Conservation (phyloP, 1,140 invertebrate species). For the Nomia melanderi region DNA sequence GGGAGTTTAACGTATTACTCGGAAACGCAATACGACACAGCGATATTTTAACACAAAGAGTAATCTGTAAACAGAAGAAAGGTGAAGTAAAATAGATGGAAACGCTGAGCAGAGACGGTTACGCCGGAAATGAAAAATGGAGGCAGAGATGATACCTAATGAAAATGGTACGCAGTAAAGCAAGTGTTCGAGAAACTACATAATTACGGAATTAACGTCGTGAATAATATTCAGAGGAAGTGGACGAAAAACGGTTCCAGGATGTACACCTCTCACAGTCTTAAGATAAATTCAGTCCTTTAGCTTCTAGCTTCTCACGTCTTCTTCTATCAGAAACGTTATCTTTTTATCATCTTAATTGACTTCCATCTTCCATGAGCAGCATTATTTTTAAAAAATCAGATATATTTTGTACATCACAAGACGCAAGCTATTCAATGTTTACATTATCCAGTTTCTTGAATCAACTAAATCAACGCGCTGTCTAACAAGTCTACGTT, state of each 20-base stretch:
- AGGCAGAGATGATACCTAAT: background rate
- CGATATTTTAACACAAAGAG: background rate
- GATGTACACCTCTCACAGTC: background rate
- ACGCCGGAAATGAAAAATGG: conserved; percentile 4
- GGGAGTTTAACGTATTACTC: background rate
- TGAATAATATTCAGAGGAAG: background rate
- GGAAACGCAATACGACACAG: background rate
- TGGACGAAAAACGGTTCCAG: background rate
- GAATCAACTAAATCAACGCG: too few relatives aligned
- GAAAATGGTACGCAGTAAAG: background rate
- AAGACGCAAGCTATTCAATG: too few relatives aligned
- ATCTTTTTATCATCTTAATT: too few relatives aligned
- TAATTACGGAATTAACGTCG: background rate
- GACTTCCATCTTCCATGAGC: too few relatives aligned
- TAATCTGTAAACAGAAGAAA: background rate
- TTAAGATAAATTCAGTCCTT: background rate
- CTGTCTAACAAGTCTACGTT: too few relatives aligned
- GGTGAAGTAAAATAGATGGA: background rate
- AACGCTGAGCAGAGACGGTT: background rate
- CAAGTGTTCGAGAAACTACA: background rate
- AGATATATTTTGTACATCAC: too few relatives aligned
- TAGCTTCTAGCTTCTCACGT: too few relatives aligned
- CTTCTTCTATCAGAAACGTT: too few relatives aligned
- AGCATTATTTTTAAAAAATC: too few relatives aligned
- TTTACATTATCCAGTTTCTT: too few relatives aligned